These are phyloP conservation scores for Nanorana parkeri DNA, from an alignment of 2,113 vertebrate genomes.

Conservation along the genomic window DNA sequence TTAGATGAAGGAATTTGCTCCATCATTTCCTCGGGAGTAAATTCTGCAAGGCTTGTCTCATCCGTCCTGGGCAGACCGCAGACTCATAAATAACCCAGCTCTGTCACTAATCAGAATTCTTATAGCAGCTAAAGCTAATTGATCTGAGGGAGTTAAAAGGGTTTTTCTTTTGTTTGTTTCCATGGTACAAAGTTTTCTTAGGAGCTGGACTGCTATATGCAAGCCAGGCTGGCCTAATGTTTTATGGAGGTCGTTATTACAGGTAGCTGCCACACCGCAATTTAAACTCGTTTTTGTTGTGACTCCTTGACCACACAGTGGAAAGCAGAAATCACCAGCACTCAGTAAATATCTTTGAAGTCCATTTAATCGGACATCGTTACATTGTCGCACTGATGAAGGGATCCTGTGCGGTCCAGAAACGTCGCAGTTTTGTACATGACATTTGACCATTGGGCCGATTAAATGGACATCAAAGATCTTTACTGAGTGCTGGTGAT, in stretches of 20 bases:
- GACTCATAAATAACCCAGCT: slow-evolving; percentile 40
- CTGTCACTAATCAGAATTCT: slow-evolving; percentile 49
- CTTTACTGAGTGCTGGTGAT: too few species aligned
- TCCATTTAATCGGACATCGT: too few species aligned
- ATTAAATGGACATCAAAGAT: too few species aligned
- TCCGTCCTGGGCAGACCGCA: slow-evolving; percentile 39
- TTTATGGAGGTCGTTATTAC: neutral
- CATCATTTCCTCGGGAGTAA: slow-evolving; percentile 42
- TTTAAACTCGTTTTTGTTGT: neutral
- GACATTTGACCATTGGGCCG: too few species aligned
- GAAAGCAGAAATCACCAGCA: too few species aligned
- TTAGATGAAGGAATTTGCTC: slow-evolving; percentile 44
- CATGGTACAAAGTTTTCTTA: slow-evolving; percentile 6
- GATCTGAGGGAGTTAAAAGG: neutral
- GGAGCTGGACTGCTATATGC: neutral
- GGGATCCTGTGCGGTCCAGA: too few species aligned
- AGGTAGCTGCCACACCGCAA: neutral
- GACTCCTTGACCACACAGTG: too few species aligned
- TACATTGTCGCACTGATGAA: too few species aligned
- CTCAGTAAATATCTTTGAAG: too few species aligned
- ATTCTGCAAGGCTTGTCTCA: slow-evolving; percentile 50
- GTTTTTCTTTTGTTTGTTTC: neutral
- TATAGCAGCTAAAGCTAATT: slow-evolving; percentile 41
- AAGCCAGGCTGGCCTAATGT: neutral
- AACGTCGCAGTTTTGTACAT: too few species aligned